These are phyloP conservation scores for Tringa solitaria DNA, from an alignment of 2,113 vertebrate genomes.

Conservation along the genomic window DNA sequence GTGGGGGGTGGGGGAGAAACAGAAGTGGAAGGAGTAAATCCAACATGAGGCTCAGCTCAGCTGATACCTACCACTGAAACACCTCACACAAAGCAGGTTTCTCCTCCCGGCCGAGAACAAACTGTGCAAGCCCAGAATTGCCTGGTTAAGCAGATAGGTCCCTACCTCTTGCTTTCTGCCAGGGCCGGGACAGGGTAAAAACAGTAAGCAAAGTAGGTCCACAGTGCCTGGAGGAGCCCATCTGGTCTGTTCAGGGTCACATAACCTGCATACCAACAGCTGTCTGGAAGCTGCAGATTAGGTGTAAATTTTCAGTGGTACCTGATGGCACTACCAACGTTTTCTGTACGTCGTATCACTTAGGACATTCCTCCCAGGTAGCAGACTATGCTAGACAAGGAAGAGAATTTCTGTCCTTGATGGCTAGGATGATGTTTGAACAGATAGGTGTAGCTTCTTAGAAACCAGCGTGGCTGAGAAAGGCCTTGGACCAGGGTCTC, in stretches of 20 bases:
- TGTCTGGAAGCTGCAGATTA: background rate
- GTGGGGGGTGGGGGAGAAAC: background rate
- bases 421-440: background rate
- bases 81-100: background rate
- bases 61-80: background rate
- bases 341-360: rapidly evolving
- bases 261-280: background rate
- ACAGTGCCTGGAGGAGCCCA: background rate
- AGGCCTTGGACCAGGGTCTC: background rate
- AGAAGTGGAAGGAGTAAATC: background rate
- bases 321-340: background rate
- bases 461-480: background rate
- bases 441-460: background rate
- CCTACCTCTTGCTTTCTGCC: background rate
- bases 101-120: background rate
- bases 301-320: background rate
- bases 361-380: background rate
- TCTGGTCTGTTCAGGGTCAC: background rate
- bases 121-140: background rate
- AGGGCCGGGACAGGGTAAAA: background rate
- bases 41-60: background rate
- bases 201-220: background rate
- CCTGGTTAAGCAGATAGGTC: background rate
- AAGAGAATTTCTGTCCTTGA: background rate
- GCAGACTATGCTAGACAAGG: background rate